Percentiles rank a stretch among this genome's conserved stretches.
These are phyloP conservation scores for Sphaerophoria rueppellii DNA, from an alignment of 2,888 invertebrate genomes.

Conservation along the genomic window DNA sequence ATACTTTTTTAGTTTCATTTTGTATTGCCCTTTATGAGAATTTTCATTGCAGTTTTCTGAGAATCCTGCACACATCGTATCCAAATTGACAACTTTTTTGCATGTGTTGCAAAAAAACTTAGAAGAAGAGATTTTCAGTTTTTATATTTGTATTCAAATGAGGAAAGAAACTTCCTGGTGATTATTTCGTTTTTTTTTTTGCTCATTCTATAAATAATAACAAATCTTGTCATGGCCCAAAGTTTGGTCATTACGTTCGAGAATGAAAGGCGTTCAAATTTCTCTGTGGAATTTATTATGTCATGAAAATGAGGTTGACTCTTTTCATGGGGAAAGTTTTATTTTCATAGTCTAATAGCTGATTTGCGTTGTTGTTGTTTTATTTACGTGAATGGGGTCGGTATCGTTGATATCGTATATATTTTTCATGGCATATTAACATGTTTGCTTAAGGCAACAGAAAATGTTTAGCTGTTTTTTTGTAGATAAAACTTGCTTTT, in stretches of 20 bases:
- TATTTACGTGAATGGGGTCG: too few relatives aligned
- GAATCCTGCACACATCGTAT: neutral
- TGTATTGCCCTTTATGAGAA: neutral
- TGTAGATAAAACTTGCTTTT: too few relatives aligned
- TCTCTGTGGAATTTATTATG: constrained; percentile 17
- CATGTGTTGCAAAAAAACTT: neutral
- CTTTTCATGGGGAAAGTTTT: constrained; percentile 18
- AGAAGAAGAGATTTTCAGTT: neutral
- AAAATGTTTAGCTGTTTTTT: too few relatives aligned
- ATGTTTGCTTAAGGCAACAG: too few relatives aligned
- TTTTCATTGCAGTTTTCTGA: constrained; percentile 14
- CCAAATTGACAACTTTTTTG: constrained; percentile 14
- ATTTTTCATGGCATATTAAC: too few relatives aligned
- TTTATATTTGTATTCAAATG: neutral
- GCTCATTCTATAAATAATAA: constrained; percentile 21
- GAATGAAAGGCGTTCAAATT: constrained; percentile 17
- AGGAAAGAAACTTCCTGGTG: constrained; percentile 26
- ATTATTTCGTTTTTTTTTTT: neutral
- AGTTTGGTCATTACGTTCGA: constrained; percentile 30
- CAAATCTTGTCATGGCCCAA: constrained; percentile 40
- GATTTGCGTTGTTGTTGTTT: neutral
- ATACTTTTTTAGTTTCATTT: constrained; percentile 2
- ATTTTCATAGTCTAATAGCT: neutral
- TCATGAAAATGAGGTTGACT: constrained; percentile 32
- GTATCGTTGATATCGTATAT: too few relatives aligned